Evolutionary conservation across 1,140 invertebrate species (phyloP).

Genomic region (Cydia splendana): DNA sequence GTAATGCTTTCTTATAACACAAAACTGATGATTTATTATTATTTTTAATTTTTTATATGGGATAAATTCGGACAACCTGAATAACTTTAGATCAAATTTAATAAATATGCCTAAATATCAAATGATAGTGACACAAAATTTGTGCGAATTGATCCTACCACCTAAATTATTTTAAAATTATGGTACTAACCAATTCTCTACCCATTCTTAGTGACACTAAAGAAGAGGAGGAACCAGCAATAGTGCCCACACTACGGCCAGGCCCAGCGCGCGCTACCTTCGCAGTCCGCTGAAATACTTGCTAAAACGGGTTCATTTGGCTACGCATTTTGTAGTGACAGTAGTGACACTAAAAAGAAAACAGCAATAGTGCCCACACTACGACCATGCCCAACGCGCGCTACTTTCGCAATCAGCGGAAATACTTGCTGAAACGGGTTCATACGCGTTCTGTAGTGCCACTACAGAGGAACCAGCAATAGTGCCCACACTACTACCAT

Average conservation of each 20-base stretch:
- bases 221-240: conserved; percentile 53
- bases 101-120: too few species aligned
- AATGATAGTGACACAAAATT: too few species aligned
- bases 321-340: conserved; percentile 42
- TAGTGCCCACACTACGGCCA: conserved; percentile 62
- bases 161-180: not conserved
- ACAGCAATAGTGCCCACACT: conserved; percentile 63
- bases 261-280: conserved; percentile 56
- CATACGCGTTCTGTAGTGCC: too few species aligned
- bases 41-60: too few species aligned
- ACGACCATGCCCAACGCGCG: conserved; percentile 58
- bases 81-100: too few species aligned
- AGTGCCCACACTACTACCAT: conserved; percentile 61
- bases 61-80: too few species aligned
- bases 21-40: too few species aligned
- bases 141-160: too few species aligned
- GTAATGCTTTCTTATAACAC: too few species aligned
- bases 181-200: not conserved
- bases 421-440: too few species aligned
- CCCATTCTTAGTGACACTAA: conserved; percentile 51
- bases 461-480: conserved; percentile 57
- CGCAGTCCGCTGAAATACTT: conserved; percentile 28
- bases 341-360: conserved; percentile 55
- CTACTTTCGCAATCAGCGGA: conserved; percentile 42
- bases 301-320: too few species aligned